A percentile compares a stretch with the other conserved stretches of the same genome.
These are phyloP conservation scores for Erythrocebus patas DNA, from an alignment of 2,113 vertebrate species.

Conservation along the genomic window DNA sequence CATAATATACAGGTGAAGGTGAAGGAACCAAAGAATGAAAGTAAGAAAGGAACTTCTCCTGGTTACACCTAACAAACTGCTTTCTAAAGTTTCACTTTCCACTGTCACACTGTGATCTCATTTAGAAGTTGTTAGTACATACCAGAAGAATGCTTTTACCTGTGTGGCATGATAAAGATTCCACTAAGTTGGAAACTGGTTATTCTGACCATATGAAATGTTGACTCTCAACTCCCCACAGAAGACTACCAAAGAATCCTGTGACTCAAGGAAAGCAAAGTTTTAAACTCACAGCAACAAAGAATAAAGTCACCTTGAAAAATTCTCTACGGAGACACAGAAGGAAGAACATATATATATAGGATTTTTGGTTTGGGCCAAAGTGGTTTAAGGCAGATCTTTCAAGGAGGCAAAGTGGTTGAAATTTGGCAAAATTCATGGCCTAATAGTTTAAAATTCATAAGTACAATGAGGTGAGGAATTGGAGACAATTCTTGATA, in stretches of 20 bases:
- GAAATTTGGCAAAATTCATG: background rate
- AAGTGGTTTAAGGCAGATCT: background rate
- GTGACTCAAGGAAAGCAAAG: background rate
- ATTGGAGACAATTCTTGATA: background rate
- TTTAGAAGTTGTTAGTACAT: background rate
- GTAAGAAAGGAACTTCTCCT: background rate
- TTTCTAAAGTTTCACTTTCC: background rate
- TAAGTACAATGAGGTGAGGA: background rate
- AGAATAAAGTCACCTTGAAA: background rate
- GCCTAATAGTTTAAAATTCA: background rate
- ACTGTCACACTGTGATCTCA: background rate
- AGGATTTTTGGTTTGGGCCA: background rate
- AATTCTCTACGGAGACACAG: background rate
- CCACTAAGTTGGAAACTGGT: background rate
- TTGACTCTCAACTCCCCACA: background rate
- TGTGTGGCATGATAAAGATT: background rate
- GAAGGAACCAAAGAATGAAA: background rate
- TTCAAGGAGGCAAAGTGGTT: background rate
- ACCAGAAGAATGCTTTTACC: background rate
- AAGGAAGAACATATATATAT: background rate
- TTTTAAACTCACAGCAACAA: background rate
- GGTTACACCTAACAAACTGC: background rate
- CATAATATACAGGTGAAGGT: background rate
- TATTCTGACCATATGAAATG: background rate
- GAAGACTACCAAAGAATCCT: background rate